These are phyloP conservation scores for Myripristis murdjan DNA, from an alignment of 2,797 vertebrate genomes.

Conservation along the genomic window DNA sequence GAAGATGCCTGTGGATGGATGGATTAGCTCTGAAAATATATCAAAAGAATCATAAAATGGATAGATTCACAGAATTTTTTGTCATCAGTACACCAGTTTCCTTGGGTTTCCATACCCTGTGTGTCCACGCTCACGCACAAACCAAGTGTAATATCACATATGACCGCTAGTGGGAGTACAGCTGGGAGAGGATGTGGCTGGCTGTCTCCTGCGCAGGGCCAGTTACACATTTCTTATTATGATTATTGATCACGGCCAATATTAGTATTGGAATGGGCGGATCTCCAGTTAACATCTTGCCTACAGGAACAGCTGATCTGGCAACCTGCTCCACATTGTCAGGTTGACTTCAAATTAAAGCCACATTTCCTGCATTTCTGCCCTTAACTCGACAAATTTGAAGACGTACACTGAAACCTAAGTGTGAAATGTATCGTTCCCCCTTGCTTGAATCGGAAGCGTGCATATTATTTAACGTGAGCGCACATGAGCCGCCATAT, in stretches of 20 bases:
- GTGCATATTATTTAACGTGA: slow-evolving; percentile 44
- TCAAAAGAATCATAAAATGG: too few species aligned
- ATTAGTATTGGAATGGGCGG: slow-evolving; percentile 11
- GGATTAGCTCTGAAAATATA: too few species aligned
- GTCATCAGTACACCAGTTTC: too few species aligned
- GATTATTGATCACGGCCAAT: neutral
- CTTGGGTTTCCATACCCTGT: neutral
- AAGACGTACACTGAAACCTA: neutral
- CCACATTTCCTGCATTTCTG: slow-evolving; percentile 3
- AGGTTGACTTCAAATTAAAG: slow-evolving; percentile 17
- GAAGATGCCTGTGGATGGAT: too few species aligned
- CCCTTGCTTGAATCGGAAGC: neutral
- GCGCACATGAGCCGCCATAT: slow-evolving; percentile 82
- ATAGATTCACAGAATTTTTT: too few species aligned
- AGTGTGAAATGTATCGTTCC: too few species aligned
- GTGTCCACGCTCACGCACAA: neutral
- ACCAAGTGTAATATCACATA: neutral
- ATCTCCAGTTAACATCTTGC: neutral
- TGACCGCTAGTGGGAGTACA: neutral
- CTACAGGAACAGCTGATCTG: neutral
- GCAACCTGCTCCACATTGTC: slow-evolving; percentile 8
- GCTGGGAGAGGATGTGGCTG: slow-evolving; percentile 9
- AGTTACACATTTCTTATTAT: slow-evolving; percentile 1
- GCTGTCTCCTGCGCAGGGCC: neutral
- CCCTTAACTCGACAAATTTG: slow-evolving; percentile 36